Base-by-base conservation (phyloP, 2,888 invertebrate genomes). In the Allygus modestus region DNA sequence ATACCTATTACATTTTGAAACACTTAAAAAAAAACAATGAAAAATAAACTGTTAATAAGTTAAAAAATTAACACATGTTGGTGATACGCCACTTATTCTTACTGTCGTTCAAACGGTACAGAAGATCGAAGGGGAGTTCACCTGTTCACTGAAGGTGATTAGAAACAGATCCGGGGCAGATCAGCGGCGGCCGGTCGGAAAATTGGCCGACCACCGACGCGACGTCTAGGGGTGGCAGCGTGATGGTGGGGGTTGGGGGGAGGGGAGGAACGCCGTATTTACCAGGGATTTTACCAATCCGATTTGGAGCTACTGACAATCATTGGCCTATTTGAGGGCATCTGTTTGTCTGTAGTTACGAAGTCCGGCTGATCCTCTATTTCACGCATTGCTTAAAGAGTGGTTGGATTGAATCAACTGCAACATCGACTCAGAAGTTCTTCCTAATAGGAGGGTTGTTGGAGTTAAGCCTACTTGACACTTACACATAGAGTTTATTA, bases 321-420 rank as follows among this genome's bases (percentile, higher is more conserved):
- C 46, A 77, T 77, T 77, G 77, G 77, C 77, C 77, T 77, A 77
- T 77, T 77, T 77, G 77, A 46, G 77, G 77, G 77, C 77, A n/a
- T 77, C 77, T 77, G 77, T 77, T 77, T 77, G 46, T 77, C 77
- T 12, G 43, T 46, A 51, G 77, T 41, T 73, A 73, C 69, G 9
- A 7, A 33, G 31, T 33, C 20, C 71, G 2, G 71, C 41, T 37
- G 71, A 41, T 71, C 71, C 71, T 65, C 65, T 31, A 65, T 65
- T 65, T 65, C 58, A 65, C 65, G 65, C 65, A 65, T 65, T 65
- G 65, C 65, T 28, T 65, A 15, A 65, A 65, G 65, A 65, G 65
- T 28, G 65, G 65, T 65, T 31, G 31, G 31, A 65, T 65, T 65
- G 65, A 65, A 65, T 65, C 28, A 28, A 12, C 31, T 31, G 65